Evolutionary conservation across 2,888 invertebrate species (phyloP).

Genomic region (Notodonta ziczac): DNA sequence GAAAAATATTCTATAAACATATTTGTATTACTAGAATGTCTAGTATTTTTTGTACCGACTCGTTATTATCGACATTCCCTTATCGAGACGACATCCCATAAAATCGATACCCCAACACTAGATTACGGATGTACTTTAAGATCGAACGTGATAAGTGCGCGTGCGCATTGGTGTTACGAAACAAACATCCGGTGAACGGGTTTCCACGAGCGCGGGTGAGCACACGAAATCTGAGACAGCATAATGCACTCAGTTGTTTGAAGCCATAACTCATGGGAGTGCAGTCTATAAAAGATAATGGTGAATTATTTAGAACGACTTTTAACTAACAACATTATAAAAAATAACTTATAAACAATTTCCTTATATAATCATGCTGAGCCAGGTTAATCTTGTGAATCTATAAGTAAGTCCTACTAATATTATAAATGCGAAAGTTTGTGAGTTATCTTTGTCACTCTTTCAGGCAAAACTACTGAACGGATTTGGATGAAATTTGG

Average conservation of each 20-base stretch:
- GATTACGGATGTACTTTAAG: slow-evolving; percentile 34
- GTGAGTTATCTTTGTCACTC: too few relatives aligned
- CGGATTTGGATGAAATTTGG: too few relatives aligned
- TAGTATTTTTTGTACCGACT: too few relatives aligned
- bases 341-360: neutral
- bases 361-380: too few relatives aligned
- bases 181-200: slow-evolving; percentile 47
- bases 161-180: slow-evolving; percentile 38
- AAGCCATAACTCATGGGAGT: slow-evolving; percentile 4
- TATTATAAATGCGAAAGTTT: too few relatives aligned
- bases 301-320: neutral
- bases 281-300: neutral
- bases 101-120: slow-evolving; percentile 5
- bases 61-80: neutral
- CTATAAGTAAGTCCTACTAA: too few relatives aligned
- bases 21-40: too few relatives aligned
- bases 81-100: neutral
- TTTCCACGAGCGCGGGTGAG: slow-evolving; percentile 3
- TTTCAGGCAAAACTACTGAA: too few relatives aligned
- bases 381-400: too few relatives aligned
- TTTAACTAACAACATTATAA: neutral
- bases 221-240: neutral
- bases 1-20: too few relatives aligned
- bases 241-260: slow-evolving; percentile 6
- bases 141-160: slow-evolving; percentile 36